Evolutionary conservation across 2,888 invertebrate genomes (phyloP).

Genomic region (Hydraecia micacea): DNA sequence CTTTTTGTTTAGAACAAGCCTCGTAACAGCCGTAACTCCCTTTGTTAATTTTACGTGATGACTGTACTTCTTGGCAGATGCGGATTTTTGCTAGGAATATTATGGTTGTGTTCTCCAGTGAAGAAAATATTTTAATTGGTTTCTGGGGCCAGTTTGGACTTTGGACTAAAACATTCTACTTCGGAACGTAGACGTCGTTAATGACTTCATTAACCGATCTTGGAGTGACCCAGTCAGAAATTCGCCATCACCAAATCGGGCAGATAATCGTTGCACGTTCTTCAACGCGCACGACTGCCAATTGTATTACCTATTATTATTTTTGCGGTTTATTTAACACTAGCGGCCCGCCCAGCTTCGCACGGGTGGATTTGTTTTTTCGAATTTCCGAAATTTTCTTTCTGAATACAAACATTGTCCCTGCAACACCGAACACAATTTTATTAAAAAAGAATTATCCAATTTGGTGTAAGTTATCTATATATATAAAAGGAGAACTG

Average conservation of each 20-base stretch:
- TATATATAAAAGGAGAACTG: no score
- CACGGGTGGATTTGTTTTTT: no score
- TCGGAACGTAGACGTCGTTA: neutral
- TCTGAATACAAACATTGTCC: no score
- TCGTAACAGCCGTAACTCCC: conserved; percentile 15
- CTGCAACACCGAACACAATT: no score
- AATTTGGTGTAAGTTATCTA: no score
- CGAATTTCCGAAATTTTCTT: no score
- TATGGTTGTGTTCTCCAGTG: neutral
- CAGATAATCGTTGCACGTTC: neutral
- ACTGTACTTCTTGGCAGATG: conserved; percentile 18
- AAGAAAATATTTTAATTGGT: neutral
- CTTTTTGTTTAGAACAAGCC: conserved; percentile 24
- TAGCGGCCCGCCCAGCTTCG: no score
- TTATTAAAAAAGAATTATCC: no score
- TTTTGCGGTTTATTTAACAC: no score
- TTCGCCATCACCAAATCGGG: neutral
- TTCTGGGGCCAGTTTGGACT: neutral
- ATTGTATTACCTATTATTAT: no score
- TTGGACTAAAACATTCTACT: neutral
- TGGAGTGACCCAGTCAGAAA: neutral
- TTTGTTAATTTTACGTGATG: conserved; percentile 37
- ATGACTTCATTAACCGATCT: neutral
- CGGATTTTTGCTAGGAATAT: neutral
- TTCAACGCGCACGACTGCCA: neutral